phyloP scores from a whole-genome alignment of 2,113 vertebrate species.

The Leptodactylus fuscus region DNA sequence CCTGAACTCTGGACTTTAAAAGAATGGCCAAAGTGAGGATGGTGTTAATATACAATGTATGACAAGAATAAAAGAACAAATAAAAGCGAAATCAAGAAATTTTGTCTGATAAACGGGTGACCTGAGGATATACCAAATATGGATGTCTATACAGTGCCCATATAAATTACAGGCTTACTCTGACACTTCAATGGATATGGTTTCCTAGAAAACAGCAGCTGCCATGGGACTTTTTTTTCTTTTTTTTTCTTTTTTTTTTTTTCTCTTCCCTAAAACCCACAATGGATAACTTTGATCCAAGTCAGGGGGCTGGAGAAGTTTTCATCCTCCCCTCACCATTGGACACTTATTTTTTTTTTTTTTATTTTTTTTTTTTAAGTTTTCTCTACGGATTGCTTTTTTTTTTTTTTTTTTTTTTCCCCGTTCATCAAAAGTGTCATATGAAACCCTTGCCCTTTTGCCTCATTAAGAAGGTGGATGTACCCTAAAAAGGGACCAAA shows the following conservation, averaged over 20 bases:
- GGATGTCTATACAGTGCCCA: slow-evolving; percentile 76
- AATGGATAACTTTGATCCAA: slow-evolving; percentile 71
- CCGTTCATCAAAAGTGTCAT: slow-evolving; percentile 82
- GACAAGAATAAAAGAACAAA: not conserved
- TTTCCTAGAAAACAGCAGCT: slow-evolving; percentile 69
- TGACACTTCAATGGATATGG: slow-evolving; percentile 64
- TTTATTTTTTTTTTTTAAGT: slow-evolving; percentile 70
- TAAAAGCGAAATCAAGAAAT: no score
- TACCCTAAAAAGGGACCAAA: slow-evolving; percentile 85
- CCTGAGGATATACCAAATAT: slow-evolving; percentile 78
- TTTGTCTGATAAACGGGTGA: slow-evolving; percentile 59
- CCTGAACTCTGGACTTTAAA: slow-evolving; percentile 5
- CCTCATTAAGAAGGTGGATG: slow-evolving; percentile 86
- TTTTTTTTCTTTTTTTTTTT: slow-evolving; percentile 41
- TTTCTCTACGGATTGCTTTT: slow-evolving; percentile 50
- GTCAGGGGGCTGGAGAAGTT: slow-evolving; percentile 81
- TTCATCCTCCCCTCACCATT: not conserved
- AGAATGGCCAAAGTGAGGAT: not conserved
- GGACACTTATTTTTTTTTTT: slow-evolving; percentile 27
- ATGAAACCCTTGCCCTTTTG: slow-evolving; percentile 77
- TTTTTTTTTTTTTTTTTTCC: slow-evolving; percentile 69
- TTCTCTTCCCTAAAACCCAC: slow-evolving; percentile 16
- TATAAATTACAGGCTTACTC: slow-evolving; percentile 23
- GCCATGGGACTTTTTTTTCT: slow-evolving; percentile 58
- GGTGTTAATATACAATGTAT: slow-evolving; percentile 51